These are phyloP conservation scores for Dromaius novaehollandiae DNA, from an alignment of 2,113 vertebrate species.

Conservation along the genomic window DNA sequence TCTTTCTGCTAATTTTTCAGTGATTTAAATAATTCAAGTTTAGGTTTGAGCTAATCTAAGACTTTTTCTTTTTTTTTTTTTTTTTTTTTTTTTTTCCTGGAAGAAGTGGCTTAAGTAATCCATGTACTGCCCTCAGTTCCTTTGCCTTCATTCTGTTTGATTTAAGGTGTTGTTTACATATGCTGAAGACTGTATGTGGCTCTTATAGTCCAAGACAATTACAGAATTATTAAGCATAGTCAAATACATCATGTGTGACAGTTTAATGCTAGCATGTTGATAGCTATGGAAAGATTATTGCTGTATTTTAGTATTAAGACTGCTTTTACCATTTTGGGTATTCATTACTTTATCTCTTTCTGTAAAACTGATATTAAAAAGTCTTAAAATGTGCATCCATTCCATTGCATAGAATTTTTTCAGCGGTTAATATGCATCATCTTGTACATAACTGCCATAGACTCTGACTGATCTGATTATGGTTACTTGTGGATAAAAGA, in stretches of 20 bases:
- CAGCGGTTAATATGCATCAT: not conserved
- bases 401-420: not conserved
- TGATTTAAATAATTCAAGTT: not conserved
- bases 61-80: not conserved
- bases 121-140: not conserved
- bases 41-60: not conserved
- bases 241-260: fast-evolving
- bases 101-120: constrained; percentile 17
- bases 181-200: not conserved
- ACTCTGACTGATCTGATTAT: not conserved
- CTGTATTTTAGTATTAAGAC: not conserved
- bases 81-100: not conserved
- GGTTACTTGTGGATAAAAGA: not conserved
- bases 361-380: not conserved
- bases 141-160: not conserved
- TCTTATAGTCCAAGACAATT: not conserved
- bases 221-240: not conserved
- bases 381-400: not conserved
- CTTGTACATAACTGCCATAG: not conserved
- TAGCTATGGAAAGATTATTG: not conserved
- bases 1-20: not conserved
- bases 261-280: not conserved
- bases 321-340: not conserved
- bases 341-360: not conserved
- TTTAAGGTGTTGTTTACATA: not conserved